Conservation (phyloP, 2,888 invertebrate species). For the Eremobia ochroleuca region DNA sequence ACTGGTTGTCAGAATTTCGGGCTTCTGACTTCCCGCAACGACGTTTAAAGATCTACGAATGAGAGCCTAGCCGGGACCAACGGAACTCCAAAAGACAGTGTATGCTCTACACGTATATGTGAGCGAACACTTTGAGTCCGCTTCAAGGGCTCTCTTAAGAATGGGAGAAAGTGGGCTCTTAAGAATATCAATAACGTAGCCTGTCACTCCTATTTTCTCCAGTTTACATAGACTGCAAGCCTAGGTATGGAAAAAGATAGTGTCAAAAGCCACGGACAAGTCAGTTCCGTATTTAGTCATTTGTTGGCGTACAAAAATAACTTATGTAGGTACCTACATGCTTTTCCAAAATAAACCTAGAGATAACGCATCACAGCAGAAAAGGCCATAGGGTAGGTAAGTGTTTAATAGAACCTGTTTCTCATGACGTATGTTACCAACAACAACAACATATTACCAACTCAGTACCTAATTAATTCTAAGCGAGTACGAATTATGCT, state of each 20-base stretch:
- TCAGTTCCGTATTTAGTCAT: neutral
- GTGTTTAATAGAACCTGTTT: slow-evolving; percentile 6
- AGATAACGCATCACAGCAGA: neutral
- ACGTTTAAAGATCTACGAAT: too few relatives aligned
- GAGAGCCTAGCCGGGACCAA: too few relatives aligned
- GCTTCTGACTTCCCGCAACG: too few relatives aligned
- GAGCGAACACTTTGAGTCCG: neutral
- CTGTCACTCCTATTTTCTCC: neutral
- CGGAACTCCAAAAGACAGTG: neutral
- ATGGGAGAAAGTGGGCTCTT: too few relatives aligned
- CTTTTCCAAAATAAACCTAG: slow-evolving; percentile 1
- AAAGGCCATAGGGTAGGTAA: slow-evolving; percentile 28
- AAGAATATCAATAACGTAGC: neutral
- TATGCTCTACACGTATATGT: neutral
- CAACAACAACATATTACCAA: neutral
- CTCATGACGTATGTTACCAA: neutral
- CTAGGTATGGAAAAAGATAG: neutral
- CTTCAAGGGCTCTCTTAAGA: too few relatives aligned
- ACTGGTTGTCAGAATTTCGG: too few relatives aligned
- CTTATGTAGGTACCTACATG: neutral
- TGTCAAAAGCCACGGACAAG: neutral
- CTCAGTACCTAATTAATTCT: slow-evolving; percentile 27
- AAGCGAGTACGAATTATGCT: slow-evolving; percentile 36
- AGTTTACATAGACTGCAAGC: neutral
- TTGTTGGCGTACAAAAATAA: neutral